phyloP scores from a whole-genome alignment of 2,888 invertebrate species.

The Gerris lacustris region DNA sequence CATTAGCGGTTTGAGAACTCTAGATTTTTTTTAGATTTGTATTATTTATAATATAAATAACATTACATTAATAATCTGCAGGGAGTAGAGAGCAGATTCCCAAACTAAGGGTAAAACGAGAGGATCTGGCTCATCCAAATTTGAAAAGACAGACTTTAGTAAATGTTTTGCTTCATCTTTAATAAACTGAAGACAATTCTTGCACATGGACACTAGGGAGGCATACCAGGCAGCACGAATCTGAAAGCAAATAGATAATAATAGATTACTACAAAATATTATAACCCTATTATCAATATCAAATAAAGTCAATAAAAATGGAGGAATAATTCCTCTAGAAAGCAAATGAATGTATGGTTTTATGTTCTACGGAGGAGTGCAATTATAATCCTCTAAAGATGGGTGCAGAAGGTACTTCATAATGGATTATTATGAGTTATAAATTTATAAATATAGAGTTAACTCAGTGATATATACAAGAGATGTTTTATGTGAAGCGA shows the following conservation, averaged over 20 bases:
- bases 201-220: slow-evolving; percentile 46
- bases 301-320: neutral
- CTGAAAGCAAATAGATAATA: slow-evolving; percentile 20
- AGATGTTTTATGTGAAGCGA: slow-evolving; percentile 45
- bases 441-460: too few species aligned
- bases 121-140: slow-evolving; percentile 57
- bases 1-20: too few species aligned
- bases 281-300: neutral
- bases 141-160: slow-evolving; percentile 47
- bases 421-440: too few species aligned
- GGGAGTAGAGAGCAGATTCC: slow-evolving; percentile 55
- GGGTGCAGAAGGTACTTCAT: too few species aligned
- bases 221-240: slow-evolving; percentile 47
- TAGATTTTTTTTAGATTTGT: too few species aligned
- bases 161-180: slow-evolving; percentile 45
- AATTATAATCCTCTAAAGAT: too few species aligned
- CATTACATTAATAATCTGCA: slow-evolving; percentile 41
- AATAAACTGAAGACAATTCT: slow-evolving; percentile 45
- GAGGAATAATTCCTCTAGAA: too few species aligned
- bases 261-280: neutral
- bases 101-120: slow-evolving; percentile 55
- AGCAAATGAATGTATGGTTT: too few species aligned
- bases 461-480: slow-evolving; percentile 34
- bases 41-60: too few species aligned
- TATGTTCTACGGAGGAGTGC: too few species aligned